phyloP scores from a whole-genome alignment of 1,140 invertebrate species.

The Drosophila malerkotliana region DNA sequence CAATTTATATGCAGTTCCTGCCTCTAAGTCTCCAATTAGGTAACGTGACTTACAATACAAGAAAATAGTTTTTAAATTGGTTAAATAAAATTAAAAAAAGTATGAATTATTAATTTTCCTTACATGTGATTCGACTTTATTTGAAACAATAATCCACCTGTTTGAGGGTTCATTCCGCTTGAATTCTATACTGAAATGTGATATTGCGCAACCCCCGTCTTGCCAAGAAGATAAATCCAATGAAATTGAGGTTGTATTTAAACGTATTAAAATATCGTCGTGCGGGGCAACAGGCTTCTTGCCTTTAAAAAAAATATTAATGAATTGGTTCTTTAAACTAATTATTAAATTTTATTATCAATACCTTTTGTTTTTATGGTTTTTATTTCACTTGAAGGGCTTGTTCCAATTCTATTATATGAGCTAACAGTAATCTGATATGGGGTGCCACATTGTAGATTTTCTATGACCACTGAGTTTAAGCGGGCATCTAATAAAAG shows the following conservation, averaged over 20 bases:
- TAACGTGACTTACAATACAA: constrained; percentile 71
- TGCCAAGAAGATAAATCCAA: constrained; percentile 88
- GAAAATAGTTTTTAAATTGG: neutral
- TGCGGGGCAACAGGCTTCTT: constrained; percentile 85
- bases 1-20: constrained; percentile 88
- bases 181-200: constrained; percentile 88
- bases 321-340: neutral
- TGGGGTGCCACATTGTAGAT: constrained; percentile 88
- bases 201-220: constrained; percentile 88
- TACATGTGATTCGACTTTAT: constrained; percentile 84
- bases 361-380: constrained; percentile 86
- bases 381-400: constrained; percentile 87
- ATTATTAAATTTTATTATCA: neutral
- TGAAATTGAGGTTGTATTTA: constrained; percentile 87
- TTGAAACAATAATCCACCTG: constrained; percentile 85
- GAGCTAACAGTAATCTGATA: constrained; percentile 89
- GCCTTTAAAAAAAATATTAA: constrained; percentile 72
- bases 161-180: constrained; percentile 84
- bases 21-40: constrained; percentile 87
- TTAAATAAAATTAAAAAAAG: neutral
- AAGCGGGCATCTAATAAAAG: constrained; percentile 86
- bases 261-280: constrained; percentile 85
- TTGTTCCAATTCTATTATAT: constrained; percentile 89
- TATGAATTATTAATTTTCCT: constrained; percentile 8
- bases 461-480: constrained; percentile 87